Conservation (phyloP, 2,113 vertebrate species). For the Callocephalon fimbriatum region DNA sequence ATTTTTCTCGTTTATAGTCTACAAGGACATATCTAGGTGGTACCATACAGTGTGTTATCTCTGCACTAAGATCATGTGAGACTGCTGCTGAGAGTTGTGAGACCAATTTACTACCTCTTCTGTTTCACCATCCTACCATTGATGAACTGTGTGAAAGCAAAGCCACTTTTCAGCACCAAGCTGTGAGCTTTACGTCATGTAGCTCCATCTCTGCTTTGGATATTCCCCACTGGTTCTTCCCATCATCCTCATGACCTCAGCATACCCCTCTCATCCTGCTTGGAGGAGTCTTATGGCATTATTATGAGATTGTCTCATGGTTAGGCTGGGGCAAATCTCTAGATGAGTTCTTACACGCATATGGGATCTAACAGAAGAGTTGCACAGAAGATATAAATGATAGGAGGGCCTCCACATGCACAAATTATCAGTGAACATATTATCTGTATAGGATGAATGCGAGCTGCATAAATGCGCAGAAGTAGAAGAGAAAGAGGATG, state of each 20-base stretch:
- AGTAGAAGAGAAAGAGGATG: not conserved
- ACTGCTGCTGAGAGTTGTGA: not conserved
- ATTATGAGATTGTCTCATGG: not conserved
- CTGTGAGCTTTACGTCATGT: not conserved
- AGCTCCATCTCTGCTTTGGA: not conserved
- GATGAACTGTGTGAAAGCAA: not conserved
- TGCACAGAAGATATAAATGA: not conserved
- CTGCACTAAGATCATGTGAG: not conserved
- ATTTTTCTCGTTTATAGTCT: not conserved
- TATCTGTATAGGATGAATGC: not conserved
- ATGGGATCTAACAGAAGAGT: not conserved
- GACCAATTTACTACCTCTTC: not conserved
- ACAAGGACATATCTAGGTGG: not conserved
- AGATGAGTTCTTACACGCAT: not conserved
- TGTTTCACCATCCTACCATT: not conserved
- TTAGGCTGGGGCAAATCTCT: not conserved
- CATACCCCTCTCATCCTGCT: not conserved
- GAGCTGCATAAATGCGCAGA: not conserved
- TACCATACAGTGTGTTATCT: not conserved
- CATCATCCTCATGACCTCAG: not conserved
- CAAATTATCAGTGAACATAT: not conserved
- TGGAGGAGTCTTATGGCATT: not conserved
- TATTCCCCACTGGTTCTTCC: not conserved
- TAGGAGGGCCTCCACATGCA: not conserved
- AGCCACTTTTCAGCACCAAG: not conserved